Percentiles rank a stretch among this genome's conserved stretches.
These are phyloP conservation scores for Myzus persicae DNA, from an alignment of 1,140 invertebrate genomes.

Conservation along the genomic window DNA sequence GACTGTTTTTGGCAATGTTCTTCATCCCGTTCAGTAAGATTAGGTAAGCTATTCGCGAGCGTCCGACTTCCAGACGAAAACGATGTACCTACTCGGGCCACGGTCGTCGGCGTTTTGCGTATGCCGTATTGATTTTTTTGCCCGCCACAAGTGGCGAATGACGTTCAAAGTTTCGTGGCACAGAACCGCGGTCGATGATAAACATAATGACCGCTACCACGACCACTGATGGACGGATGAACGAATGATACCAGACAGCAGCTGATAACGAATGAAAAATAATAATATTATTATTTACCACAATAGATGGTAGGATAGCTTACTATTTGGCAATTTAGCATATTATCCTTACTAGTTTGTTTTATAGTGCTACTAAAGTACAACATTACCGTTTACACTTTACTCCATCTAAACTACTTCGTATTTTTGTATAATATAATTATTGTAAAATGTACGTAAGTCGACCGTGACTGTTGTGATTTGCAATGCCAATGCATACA, in stretches of 20 bases:
- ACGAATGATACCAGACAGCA: neutral
- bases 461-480: neutral
- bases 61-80: neutral
- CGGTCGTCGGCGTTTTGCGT: slow-evolving; percentile 25
- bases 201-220: neutral
- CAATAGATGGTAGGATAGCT: too few relatives aligned
- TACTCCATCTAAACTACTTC: neutral
- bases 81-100: too few relatives aligned
- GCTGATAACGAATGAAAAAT: neutral
- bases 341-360: neutral
- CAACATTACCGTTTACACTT: neutral
- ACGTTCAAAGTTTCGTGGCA: neutral
- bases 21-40: neutral
- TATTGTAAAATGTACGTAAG: neutral
- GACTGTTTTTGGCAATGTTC: slow-evolving; percentile 61
- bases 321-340: too few relatives aligned
- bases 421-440: neutral
- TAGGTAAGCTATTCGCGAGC: neutral
- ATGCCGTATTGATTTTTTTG: slow-evolving; percentile 44
- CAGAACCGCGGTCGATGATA: neutral
- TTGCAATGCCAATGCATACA: neutral
- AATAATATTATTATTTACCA: neutral
- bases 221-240: neutral
- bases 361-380: too few relatives aligned
- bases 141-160: slow-evolving; percentile 43